Base-by-base conservation (phyloP, 2,888 invertebrate species). In the Aleiodes leptofemur region DNA sequence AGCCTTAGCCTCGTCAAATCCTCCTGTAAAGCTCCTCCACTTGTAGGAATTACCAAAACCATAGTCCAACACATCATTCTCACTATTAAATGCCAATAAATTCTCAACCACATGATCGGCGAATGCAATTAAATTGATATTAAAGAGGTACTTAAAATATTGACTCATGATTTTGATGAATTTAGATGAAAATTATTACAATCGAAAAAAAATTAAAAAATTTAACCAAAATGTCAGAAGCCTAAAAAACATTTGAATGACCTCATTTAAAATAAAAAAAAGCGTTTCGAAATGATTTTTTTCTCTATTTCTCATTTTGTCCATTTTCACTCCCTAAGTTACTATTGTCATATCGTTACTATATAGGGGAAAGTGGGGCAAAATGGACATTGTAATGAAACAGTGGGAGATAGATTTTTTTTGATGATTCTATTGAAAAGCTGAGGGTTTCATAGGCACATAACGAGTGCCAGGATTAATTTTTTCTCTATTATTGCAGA, bases 1-100 rank as follows among this genome's bases (percentile, higher is more conserved):
- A 29, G 14, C 23, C 34, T 81, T 83, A 4, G 85, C 85, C 61
- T 86, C 83, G 8, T 71, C 31, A 72, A 86, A 86, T 13, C 83
- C 86, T 3, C 78, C 66, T 1, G 75, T 64, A 3, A 86, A 68
- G 64, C 72, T 73, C n/a, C 53, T 79, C 86, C 86, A 86, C 69
- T 82, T 84, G 68, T 79, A 86, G 23, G 80, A 34, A 9, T 69
- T 73, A 4, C 83, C 81, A 16, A 86, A 84, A 6, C 78, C 81
- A 38, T 77, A 71, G 72, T 83, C 79, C 6, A 51, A 50, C 34
- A 57, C 29, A 6, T 73, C 76, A n/a, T 68, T 55, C 4, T 14
- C 68, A 43, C 61, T 38, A 13, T 38, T 16, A 7, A 61, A 11
- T 38, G 76, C 57, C 7, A 72, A 76, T 66, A 72, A 73, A 29